Percentiles rank a stretch among this genome's conserved stretches.
phyloP scores from a whole-genome alignment of 2,113 vertebrate species.

The Saimiri boliviensis region DNA sequence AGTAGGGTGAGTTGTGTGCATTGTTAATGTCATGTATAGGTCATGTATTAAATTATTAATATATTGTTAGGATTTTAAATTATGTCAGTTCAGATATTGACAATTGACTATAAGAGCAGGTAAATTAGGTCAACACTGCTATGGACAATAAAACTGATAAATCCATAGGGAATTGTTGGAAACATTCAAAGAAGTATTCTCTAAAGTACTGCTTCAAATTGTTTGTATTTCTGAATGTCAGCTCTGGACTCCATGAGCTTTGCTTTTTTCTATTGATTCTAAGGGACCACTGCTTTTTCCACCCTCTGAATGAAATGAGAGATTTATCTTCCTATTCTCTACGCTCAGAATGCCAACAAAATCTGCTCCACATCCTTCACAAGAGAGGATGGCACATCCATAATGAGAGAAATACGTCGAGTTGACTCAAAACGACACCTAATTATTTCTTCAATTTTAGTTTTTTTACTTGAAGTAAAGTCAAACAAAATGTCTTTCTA shows the following conservation, averaged over 20 bases:
- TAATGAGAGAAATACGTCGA: background rate
- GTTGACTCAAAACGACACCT: background rate
- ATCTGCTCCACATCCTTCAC: background rate
- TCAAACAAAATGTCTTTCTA: background rate
- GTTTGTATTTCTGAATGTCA: background rate
- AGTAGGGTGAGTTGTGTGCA: conserved; percentile 81
- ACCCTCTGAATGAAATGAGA: background rate
- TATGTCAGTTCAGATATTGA: background rate
- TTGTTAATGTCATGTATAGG: background rate
- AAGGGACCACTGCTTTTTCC: background rate
- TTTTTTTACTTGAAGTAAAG: background rate
- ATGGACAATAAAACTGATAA: background rate
- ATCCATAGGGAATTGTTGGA: background rate
- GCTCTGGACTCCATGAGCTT: background rate
- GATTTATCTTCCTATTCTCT: background rate
- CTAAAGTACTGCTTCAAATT: background rate
- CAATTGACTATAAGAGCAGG: background rate
- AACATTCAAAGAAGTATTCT: background rate
- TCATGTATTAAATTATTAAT: background rate
- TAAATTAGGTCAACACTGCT: background rate
- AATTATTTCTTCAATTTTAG: background rate
- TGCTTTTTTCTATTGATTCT: background rate
- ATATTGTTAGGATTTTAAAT: background rate
- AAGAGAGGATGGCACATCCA: background rate
- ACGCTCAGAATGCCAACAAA: background rate